Evolutionary conservation across 2,888 invertebrate genomes (phyloP).

Genomic region (Metellina segmentata): DNA sequence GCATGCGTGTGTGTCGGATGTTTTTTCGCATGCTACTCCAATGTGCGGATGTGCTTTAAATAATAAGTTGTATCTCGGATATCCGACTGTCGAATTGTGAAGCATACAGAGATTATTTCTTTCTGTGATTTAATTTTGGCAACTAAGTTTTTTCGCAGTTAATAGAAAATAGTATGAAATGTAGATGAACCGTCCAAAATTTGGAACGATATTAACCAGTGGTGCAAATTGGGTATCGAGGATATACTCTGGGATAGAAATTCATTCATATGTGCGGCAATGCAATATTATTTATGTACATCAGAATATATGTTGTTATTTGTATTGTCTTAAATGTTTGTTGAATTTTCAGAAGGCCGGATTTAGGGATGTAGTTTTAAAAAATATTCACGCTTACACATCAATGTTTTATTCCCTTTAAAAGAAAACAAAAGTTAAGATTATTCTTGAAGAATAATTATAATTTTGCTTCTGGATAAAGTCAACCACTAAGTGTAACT

Average conservation of each 20-base stretch:
- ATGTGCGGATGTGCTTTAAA: no score
- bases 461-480: no score
- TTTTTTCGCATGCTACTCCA: no score
- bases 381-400: no score
- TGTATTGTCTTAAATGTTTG: background rate
- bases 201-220: background rate
- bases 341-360: background rate
- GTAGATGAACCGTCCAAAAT: background rate
- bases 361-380: no score
- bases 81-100: background rate
- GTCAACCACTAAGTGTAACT: no score
- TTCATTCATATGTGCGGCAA: background rate
- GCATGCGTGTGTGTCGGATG: no score
- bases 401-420: no score
- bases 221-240: background rate
- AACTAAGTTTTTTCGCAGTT: background rate
- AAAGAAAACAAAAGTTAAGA: no score
- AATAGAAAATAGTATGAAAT: background rate
- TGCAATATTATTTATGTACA: slow-evolving; percentile 12
- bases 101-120: background rate
- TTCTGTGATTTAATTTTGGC: background rate
- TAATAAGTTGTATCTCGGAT: background rate
- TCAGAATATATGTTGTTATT: background rate
- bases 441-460: no score
- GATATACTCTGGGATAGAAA: background rate